Evolutionary conservation across 2,113 vertebrate genomes (phyloP).

Genomic region (Mesembrinibis cayennensis): DNA sequence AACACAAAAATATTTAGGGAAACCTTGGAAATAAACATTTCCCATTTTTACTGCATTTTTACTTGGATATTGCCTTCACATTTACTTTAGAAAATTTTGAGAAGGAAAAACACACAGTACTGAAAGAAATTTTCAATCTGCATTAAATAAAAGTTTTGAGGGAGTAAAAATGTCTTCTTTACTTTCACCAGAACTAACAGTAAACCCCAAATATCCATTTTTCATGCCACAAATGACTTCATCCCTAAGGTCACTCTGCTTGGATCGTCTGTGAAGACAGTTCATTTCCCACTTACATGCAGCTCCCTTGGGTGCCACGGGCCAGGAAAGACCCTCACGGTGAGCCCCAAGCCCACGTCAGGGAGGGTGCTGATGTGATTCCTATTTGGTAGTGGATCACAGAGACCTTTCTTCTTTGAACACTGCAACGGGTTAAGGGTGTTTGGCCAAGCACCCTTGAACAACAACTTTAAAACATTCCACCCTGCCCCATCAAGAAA

Average conservation of each 20-base stretch:
- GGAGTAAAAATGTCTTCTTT: neutral
- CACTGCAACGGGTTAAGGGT: neutral
- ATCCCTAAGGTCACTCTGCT: neutral
- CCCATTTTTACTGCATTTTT: neutral
- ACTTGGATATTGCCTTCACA: neutral
- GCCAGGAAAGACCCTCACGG: neutral
- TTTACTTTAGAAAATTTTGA: neutral
- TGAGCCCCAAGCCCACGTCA: neutral
- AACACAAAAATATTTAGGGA: neutral
- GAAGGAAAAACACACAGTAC: neutral
- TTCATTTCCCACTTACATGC: neutral
- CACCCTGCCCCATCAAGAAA: neutral
- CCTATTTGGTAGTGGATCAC: neutral
- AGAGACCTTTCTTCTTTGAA: neutral
- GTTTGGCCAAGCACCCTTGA: neutral
- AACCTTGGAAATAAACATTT: neutral
- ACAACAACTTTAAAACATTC: neutral
- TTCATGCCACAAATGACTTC: neutral
- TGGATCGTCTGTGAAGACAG: neutral
- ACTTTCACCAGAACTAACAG: neutral
- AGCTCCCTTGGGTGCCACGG: neutral
- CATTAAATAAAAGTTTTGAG: neutral
- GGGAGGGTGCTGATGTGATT: neutral
- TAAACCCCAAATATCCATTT: neutral
- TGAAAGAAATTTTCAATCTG: neutral